These are phyloP conservation scores for Pachyrhynchus sulphureomaculatus DNA, from an alignment of 1,140 invertebrate species.

Conservation along the genomic window DNA sequence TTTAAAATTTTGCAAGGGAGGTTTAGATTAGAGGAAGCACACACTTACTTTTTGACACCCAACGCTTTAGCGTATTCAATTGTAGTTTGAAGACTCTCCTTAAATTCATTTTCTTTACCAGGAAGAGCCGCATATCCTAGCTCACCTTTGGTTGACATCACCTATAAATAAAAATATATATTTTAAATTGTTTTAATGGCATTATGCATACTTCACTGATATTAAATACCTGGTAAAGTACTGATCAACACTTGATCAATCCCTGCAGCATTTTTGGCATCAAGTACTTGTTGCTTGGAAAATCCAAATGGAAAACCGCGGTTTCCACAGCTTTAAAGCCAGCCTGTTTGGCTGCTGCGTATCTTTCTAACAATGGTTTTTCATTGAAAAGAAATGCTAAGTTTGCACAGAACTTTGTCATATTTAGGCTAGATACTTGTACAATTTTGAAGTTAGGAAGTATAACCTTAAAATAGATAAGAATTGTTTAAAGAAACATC, in stretches of 20 bases:
- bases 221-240: slow-evolving; percentile 70
- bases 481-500: background rate
- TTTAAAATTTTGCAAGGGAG: no score
- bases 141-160: slow-evolving; percentile 70
- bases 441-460: background rate
- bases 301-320: slow-evolving; percentile 75
- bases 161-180: no score
- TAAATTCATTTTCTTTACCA: slow-evolving; percentile 73
- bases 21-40: no score
- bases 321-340: slow-evolving; percentile 86
- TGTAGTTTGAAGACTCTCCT: slow-evolving; percentile 67
- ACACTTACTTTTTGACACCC: slow-evolving; percentile 69
- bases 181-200: no score
- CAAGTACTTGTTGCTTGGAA: slow-evolving; percentile 63
- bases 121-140: slow-evolving; percentile 80
- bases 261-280: slow-evolving; percentile 67
- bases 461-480: slow-evolving; percentile 11
- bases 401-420: slow-evolving; percentile 82
- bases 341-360: slow-evolving; percentile 71
- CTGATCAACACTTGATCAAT: slow-evolving; percentile 84
- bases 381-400: slow-evolving; percentile 89
- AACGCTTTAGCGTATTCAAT: slow-evolving; percentile 81
- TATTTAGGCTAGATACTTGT: slow-evolving; percentile 20
- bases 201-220: no score
- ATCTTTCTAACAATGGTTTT: slow-evolving; percentile 68